Conservation (phyloP, 2,113 vertebrate species). For the Nothobranchius furzeri region DNA sequence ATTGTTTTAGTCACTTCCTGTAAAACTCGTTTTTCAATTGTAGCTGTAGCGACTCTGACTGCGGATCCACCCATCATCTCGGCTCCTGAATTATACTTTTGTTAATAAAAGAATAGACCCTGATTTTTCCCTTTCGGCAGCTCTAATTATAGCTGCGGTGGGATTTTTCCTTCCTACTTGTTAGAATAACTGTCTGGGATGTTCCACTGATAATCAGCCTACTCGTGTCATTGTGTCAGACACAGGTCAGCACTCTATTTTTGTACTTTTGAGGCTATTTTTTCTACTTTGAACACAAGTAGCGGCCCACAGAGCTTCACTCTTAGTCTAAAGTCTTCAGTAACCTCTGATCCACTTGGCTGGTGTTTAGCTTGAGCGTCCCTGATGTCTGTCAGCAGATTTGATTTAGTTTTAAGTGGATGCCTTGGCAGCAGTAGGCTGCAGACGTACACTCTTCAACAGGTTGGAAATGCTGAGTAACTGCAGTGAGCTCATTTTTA, state of each 20-base stretch:
- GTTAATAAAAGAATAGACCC: constrained; percentile 13
- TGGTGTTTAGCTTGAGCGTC: constrained; percentile 12
- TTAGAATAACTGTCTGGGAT: constrained; percentile 33
- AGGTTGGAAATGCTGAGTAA: constrained; percentile 67
- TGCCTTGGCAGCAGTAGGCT: constrained; percentile 6
- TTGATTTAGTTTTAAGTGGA: constrained; percentile 15
- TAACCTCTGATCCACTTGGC: background rate
- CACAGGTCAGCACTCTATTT: constrained; percentile 27
- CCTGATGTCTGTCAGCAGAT: constrained; percentile 13
- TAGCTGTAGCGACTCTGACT: constrained; percentile 27
- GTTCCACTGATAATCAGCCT: constrained; percentile 29
- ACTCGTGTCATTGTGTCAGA: constrained; percentile 21
- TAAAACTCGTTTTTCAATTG: constrained; percentile 68
- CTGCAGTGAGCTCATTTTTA: constrained; percentile 49
- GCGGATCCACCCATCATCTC: constrained; percentile 26
- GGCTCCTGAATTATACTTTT: background rate
- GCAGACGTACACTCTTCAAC: constrained; percentile 6
- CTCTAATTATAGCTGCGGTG: constrained; percentile 37
- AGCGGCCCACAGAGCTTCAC: background rate
- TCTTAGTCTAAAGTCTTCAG: background rate
- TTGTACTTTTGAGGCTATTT: constrained; percentile 1
- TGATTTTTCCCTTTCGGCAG: background rate
- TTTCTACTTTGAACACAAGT: constrained; percentile 1
- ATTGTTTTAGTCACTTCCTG: constrained; percentile 72
- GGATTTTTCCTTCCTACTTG: constrained; percentile 39